Conservation (phyloP, 2,797 vertebrate genomes). For the Gephyroberyx darwinii region DNA sequence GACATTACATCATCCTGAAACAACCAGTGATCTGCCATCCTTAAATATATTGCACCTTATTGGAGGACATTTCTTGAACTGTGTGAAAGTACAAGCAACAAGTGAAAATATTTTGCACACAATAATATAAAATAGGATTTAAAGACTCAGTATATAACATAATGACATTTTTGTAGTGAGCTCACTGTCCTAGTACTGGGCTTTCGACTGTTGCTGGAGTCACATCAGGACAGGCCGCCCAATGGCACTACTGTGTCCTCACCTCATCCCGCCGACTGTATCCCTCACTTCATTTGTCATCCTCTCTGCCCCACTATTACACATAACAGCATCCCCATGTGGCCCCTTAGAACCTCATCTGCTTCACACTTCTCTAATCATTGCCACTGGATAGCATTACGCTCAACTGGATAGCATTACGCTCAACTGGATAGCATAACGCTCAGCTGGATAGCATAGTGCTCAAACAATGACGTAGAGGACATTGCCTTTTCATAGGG, state of each 20-base stretch:
- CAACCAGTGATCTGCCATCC: conserved; percentile 2
- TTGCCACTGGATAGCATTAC: conserved; percentile 66
- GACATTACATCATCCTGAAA: neutral
- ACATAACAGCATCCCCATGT: conserved; percentile 56
- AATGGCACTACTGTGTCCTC: conserved; percentile 46
- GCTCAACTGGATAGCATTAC: conserved; percentile 53
- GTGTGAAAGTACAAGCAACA: neutral
- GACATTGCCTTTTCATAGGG: conserved; percentile 32
- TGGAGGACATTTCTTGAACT: neutral
- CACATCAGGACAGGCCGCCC: conserved; percentile 49
- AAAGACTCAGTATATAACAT: neutral
- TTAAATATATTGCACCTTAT: neutral
- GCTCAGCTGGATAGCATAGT: conserved; percentile 52
- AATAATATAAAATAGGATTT: neutral
- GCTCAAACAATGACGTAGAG: conserved; percentile 55
- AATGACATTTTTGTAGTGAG: neutral
- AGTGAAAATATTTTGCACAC: neutral
- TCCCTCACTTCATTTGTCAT: conserved; percentile 57
- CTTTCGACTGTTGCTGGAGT: conserved; percentile 31
- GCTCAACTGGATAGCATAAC: conserved; percentile 52
- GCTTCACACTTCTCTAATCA: conserved; percentile 71
- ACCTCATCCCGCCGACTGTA: conserved; percentile 51
- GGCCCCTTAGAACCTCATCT: conserved; percentile 65
- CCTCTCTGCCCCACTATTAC: conserved; percentile 56
- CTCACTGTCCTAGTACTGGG: conserved; percentile 6